Base-by-base conservation (phyloP, 2,888 invertebrate species). In the Rotaria macrura region DNA sequence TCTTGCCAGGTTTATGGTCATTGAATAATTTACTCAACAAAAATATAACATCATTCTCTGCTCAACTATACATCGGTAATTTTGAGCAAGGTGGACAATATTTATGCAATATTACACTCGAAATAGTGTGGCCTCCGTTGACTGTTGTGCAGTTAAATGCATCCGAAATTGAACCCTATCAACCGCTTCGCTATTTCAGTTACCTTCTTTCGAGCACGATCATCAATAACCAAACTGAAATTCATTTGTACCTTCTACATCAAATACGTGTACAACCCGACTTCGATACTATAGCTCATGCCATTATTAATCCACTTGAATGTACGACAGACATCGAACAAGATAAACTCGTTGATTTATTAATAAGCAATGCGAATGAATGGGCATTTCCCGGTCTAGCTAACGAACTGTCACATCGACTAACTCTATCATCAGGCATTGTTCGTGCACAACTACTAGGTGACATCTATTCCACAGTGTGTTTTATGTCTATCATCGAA, bases 111-210 rank as follows among this genome's bases (percentile, higher is more conserved):
- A 17, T 79, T n/a, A 79, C 79, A n/a, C 12, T 79, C 14, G 43
- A 40, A 43, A n/a, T 79, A 43, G 25, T 79, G 25, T 43, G 14
- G n/a, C 65, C 65, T 34, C 14, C 43, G n/a, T 43, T 79, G n/a
- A 79, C 79, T n/a, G 43, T 79, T 43, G 10, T 43, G 2, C 79
- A 79, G n/a, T 43, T 79, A 14, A 79, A 79, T 43, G 9, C 4
- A 79, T 25, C 79, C 3, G 79, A 79, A 79, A 20, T 79, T 79
- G 43, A 79, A 79, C 79, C 79, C 2, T 79, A 79, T 79, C 79
- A 79, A 43, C 43, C 79, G n/a, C 14, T 79, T 43, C 20, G 79
- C n/a, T 79, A 79, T 43, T 4, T 14, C 5, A 79, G 79, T 79
- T 79, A 79, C 43, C 14, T 79, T n/a, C 20, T 43, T 25, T 43